phyloP scores from a whole-genome alignment of 2,888 invertebrate genomes.

The Timema podura region DNA sequence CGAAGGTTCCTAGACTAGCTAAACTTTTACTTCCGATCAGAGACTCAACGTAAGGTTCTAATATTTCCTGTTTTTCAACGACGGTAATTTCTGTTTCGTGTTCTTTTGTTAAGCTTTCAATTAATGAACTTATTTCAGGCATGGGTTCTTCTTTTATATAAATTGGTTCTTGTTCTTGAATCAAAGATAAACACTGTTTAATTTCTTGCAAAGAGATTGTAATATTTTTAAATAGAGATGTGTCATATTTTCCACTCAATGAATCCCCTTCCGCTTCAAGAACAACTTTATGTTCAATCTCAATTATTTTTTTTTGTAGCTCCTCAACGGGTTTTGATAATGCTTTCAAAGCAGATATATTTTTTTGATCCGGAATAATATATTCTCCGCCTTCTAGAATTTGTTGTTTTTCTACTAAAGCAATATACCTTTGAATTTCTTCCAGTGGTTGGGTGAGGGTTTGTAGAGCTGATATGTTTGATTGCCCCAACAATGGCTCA shows the following conservation, averaged over 20 bases:
- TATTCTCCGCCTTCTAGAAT: slow-evolving; percentile 22
- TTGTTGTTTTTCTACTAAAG: slow-evolving; percentile 26
- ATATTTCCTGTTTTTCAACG: too few relatives aligned
- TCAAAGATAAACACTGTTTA: neutral
- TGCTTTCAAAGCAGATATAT: slow-evolving; percentile 25
- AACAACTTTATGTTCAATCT: slow-evolving; percentile 38
- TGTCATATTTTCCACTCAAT: neutral
- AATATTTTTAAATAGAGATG: neutral
- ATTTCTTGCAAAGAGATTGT: neutral
- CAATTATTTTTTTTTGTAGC: slow-evolving; percentile 43
- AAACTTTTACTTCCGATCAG: neutral
- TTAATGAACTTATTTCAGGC: neutral
- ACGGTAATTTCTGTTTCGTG: too few relatives aligned
- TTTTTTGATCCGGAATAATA: slow-evolving; percentile 36
- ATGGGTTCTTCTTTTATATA: neutral
- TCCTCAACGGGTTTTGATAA: slow-evolving; percentile 34
- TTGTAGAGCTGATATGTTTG: slow-evolving; percentile 23
- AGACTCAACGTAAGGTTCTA: too few relatives aligned
- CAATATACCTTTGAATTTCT: slow-evolving; percentile 29
- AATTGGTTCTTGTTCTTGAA: slow-evolving; percentile 3
- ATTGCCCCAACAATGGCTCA: slow-evolving; percentile 7
- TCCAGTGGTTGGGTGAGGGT: slow-evolving; percentile 28
- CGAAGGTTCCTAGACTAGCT: slow-evolving; percentile 24
- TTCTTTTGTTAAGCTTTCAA: neutral
- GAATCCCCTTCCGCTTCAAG: slow-evolving; percentile 19